Evolutionary conservation across 2,113 vertebrate genomes (phyloP).

Genomic region (Xiphias gladius): DNA sequence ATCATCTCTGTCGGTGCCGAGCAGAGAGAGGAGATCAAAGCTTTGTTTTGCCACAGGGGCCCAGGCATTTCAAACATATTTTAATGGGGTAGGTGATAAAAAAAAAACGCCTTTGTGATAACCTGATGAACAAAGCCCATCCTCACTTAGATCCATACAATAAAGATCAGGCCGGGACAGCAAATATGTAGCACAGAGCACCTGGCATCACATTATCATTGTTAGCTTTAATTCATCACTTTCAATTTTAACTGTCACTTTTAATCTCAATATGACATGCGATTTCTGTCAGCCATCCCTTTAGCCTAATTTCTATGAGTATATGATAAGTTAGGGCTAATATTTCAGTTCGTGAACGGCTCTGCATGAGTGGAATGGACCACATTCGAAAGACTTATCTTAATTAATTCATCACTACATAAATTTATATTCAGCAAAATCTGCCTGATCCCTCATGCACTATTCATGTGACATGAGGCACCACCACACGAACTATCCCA

Average conservation of each 20-base stretch:
- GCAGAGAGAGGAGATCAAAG: conserved; percentile 78
- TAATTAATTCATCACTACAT: conserved; percentile 74
- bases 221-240: conserved; percentile 39
- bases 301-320: background rate
- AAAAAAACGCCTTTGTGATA: conserved; percentile 60
- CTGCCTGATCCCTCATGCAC: conserved; percentile 73
- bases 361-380: conserved; percentile 32
- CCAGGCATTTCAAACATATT: conserved; percentile 77
- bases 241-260: conserved; percentile 47
- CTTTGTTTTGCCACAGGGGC: conserved; percentile 54
- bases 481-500: background rate
- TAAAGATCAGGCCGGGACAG: conserved; percentile 15
- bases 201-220: conserved; percentile 34
- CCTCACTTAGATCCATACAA: conserved; percentile 61
- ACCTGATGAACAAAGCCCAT: conserved; percentile 70
- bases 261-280: background rate
- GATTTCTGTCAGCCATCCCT: background rate
- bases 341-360: background rate
- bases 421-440: conserved; percentile 79
- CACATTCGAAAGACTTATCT: conserved; percentile 41
- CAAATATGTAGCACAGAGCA: conserved; percentile 40
- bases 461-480: conserved; percentile 75
- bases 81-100: conserved; percentile 72
- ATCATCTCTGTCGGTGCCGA: conserved; percentile 60
- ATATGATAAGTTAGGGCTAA: conserved; percentile 11